These are phyloP conservation scores for Cygnus buccinator DNA, from an alignment of 2,113 vertebrate genomes.

Conservation along the genomic window DNA sequence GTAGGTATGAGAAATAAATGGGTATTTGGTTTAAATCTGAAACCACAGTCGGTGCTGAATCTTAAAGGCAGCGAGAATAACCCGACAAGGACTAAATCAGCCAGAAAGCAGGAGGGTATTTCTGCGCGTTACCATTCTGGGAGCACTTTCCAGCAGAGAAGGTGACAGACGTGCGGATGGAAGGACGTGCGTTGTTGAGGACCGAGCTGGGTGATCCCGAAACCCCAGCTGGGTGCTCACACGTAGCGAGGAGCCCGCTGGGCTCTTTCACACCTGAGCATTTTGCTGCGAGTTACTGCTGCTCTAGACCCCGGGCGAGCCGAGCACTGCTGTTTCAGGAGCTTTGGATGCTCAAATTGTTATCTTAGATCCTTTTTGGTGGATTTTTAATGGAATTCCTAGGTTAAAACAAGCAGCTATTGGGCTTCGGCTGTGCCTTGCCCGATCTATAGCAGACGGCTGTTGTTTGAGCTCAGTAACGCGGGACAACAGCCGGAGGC, in stretches of 20 bases:
- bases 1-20: neutral
- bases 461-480: neutral
- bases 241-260: neutral
- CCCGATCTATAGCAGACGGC: neutral
- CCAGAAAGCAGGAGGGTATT: neutral
- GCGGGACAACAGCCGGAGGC: neutral
- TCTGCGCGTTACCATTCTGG: neutral
- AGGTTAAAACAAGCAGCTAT: neutral
- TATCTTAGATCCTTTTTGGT: accelerated
- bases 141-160: neutral
- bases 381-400: neutral
- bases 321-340: neutral
- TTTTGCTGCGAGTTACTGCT: neutral
- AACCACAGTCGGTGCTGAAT: neutral
- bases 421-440: neutral
- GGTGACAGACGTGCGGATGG: neutral
- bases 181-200: neutral
- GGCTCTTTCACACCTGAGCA: neutral
- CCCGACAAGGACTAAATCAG: neutral
- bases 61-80: neutral
- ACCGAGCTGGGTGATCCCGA: neutral
- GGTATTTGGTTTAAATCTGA: neutral
- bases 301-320: neutral
- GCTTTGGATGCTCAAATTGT: neutral
- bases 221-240: slow-evolving; percentile 6